These are phyloP conservation scores for Chondrilla cf. caribensis DNA, from an alignment of 37 sponge, comb jelly and placozoan species.

Conservation along the genomic window DNA sequence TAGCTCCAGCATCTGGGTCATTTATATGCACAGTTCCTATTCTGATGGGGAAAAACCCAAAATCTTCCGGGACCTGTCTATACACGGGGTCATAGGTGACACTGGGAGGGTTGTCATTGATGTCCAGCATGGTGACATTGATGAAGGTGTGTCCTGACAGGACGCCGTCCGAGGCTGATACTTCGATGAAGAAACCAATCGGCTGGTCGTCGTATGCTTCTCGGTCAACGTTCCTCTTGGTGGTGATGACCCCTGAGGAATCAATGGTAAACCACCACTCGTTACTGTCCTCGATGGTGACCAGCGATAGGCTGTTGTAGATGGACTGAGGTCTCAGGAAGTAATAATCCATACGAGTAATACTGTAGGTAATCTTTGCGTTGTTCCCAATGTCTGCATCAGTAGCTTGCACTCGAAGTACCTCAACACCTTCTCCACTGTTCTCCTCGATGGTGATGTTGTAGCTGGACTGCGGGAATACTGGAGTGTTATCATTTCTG, in stretches of 20 bases:
- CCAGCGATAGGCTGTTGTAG: neutral
- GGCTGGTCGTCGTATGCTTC: constrained; percentile 18
- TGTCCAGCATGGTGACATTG: neutral
- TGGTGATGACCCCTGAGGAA: constrained; percentile 11
- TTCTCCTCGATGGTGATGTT: constrained; percentile 34
- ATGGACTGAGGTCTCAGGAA: neutral
- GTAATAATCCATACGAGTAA: neutral
- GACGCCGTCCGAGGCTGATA: neutral
- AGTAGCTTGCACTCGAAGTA: constrained; percentile 24
- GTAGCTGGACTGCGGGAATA: constrained; percentile 34
- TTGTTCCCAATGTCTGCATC: constrained; percentile 17
- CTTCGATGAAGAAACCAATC: neutral
- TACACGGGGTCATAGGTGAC: constrained; percentile 4
- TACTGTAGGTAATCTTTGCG: neutral
- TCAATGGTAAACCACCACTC: constrained; percentile 18
- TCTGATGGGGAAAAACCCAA: neutral
- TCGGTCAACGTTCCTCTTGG: neutral
- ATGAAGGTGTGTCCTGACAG: neutral
- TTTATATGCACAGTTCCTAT: neutral
- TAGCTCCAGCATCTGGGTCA: constrained; percentile 26
- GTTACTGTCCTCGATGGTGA: neutral
- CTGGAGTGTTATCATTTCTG: constrained; percentile 45
- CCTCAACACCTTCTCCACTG: neutral
- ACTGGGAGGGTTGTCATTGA: constrained; percentile 5
- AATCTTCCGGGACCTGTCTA: neutral